phyloP scores from a whole-genome alignment of 1,140 invertebrate species.

The Temnothorax longispinosus region DNA sequence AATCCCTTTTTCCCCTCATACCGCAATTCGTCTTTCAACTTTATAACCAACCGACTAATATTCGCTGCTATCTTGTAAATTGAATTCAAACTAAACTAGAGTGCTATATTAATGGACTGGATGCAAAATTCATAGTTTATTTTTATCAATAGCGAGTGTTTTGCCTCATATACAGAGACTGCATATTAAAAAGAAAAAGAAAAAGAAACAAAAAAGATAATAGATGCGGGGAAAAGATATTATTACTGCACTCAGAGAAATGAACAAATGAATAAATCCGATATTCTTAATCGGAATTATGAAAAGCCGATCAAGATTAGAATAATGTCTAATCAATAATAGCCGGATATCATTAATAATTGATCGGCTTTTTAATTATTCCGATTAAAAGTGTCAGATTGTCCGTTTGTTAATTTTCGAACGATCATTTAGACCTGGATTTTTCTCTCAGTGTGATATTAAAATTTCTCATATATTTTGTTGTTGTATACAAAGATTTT shows the following conservation, averaged over 20 bases:
- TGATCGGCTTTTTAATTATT: too few relatives aligned
- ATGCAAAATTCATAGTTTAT: neutral
- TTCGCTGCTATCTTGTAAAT: neutral
- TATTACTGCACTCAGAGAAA: too few relatives aligned
- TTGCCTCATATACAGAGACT: neutral
- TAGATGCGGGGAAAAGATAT: neutral
- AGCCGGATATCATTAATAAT: too few relatives aligned
- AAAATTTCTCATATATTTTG: neutral
- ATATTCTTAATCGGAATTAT: too few relatives aligned
- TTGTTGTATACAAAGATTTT: neutral
- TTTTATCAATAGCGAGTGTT: conserved; percentile 24
- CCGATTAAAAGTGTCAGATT: too few relatives aligned
- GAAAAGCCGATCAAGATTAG: too few relatives aligned
- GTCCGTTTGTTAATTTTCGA: too few relatives aligned
- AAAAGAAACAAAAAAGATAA: neutral
- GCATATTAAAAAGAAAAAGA: neutral
- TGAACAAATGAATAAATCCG: too few relatives aligned
- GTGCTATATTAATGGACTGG: conserved; percentile 25
- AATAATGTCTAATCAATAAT: too few relatives aligned
- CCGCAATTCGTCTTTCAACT: conserved; percentile 37
- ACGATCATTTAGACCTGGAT: too few relatives aligned
- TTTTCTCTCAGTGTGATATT: neutral
- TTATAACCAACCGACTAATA: neutral
- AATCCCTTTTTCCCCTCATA: conserved; percentile 11
- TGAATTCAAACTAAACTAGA: neutral